phyloP scores from a whole-genome alignment of 2,113 vertebrate species.

The Orthochromis indermauri region DNA sequence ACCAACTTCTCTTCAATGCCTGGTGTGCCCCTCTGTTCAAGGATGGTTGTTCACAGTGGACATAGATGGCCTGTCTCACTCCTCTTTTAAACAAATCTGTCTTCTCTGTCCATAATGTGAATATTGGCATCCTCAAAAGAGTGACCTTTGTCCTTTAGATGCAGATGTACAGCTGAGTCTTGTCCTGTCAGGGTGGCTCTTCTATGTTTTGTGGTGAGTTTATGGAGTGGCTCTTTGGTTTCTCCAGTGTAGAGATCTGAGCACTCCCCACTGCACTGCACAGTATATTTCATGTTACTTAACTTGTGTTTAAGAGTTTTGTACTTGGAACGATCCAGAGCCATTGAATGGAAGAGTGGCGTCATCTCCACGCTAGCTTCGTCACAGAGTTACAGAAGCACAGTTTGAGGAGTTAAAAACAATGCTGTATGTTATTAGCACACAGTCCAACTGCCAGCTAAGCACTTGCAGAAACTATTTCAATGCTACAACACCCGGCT shows the following conservation, averaged over 20 bases:
- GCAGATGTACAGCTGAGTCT: not conserved
- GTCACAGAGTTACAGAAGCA: not conserved
- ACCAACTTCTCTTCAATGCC: not conserved
- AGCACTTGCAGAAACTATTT: not conserved
- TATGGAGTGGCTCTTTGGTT: not conserved
- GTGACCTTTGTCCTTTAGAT: not conserved
- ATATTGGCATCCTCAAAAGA: not conserved
- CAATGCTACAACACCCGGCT: not conserved
- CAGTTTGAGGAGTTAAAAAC: not conserved
- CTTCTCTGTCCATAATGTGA: not conserved
- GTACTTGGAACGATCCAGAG: not conserved
- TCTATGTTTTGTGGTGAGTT: not conserved
- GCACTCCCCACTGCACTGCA: not conserved
- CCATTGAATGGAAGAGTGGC: not conserved
- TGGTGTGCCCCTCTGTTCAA: not conserved
- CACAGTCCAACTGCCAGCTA: not conserved
- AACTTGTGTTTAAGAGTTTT: not conserved
- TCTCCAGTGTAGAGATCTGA: not conserved
- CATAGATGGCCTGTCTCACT: not conserved
- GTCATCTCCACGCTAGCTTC: accelerated
- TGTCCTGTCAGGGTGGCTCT: not conserved
- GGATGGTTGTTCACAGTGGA: not conserved
- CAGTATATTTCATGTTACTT: not conserved
- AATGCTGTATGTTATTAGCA: not conserved
- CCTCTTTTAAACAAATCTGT: not conserved